Percentiles rank a stretch among this genome's conserved stretches.
Evolutionary conservation across 2,113 vertebrate species (phyloP).

Genomic region (Pluvialis apricaria): DNA sequence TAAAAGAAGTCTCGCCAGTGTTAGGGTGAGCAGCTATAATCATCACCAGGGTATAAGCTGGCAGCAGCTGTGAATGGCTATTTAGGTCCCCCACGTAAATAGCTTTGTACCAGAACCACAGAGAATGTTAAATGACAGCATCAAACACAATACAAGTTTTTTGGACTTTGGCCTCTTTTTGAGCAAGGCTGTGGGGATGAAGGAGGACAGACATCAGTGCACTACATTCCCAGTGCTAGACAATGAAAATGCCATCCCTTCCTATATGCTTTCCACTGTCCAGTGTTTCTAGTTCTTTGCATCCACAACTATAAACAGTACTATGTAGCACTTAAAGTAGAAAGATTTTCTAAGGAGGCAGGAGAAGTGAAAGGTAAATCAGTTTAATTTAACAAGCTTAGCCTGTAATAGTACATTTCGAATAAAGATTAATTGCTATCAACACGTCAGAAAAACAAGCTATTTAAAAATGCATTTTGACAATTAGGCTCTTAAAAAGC

Average conservation of each 20-base stretch:
- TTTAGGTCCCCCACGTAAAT: neutral
- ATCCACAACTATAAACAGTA: neutral
- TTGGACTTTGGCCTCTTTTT: neutral
- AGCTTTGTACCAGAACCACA: constrained; percentile 5
- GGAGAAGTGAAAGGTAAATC: neutral
- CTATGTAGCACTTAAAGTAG: neutral
- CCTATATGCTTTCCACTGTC: neutral
- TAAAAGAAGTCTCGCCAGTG: neutral
- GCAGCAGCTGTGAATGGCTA: constrained; percentile 39
- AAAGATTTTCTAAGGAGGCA: neutral
- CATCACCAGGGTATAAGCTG: neutral
- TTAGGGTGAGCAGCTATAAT: constrained; percentile 6
- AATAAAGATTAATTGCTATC: neutral
- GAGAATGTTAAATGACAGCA: constrained; percentile 29
- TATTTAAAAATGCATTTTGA: neutral
- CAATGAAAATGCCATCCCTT: neutral
- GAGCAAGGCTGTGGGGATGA: neutral
- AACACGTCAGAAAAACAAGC: neutral
- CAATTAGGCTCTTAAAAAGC: neutral
- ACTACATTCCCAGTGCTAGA: fast-evolving
- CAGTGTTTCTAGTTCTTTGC: neutral
- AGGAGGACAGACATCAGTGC: neutral
- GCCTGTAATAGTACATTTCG: neutral
- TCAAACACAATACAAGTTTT: neutral
- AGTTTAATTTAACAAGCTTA: neutral